phyloP scores from a whole-genome alignment of 2,113 vertebrate genomes.

The Naja naja region DNA sequence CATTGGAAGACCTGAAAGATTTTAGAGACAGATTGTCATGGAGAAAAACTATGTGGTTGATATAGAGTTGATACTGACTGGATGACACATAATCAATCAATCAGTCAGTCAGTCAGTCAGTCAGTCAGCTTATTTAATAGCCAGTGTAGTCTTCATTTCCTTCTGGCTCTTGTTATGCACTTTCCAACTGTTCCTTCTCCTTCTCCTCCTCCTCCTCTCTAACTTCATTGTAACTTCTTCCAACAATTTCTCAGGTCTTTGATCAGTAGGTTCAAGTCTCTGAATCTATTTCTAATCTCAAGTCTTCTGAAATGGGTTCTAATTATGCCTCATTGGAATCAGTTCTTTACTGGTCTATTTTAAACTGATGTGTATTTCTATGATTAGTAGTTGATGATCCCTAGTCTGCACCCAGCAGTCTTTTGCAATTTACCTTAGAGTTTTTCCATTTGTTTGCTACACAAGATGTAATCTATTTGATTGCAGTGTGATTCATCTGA shows the following conservation, averaged over 20 bases:
- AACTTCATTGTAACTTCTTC: not conserved
- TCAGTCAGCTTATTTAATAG: not conserved
- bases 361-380: not conserved
- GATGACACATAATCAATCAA: not conserved
- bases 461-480: not conserved
- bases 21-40: not conserved
- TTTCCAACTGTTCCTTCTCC: not conserved
- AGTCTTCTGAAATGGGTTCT: not conserved
- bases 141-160: not conserved
- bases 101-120: not conserved
- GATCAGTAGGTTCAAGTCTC: not conserved
- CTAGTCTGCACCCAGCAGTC: not conserved
- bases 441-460: not conserved
- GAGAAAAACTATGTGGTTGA: not conserved
- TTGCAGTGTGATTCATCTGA: not conserved
- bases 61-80: not conserved
- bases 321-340: not conserved
- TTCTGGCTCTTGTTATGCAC: not conserved
- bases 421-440: not conserved
- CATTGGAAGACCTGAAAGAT: not conserved
- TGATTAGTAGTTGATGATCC: not conserved
- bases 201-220: not conserved
- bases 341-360: not conserved
- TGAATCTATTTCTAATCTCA: not conserved
- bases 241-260: not conserved